Percentiles rank a stretch among this genome's conserved stretches.
phyloP scores from a whole-genome alignment of 2,888 invertebrate genomes.

The Pilophorus perplexus region DNA sequence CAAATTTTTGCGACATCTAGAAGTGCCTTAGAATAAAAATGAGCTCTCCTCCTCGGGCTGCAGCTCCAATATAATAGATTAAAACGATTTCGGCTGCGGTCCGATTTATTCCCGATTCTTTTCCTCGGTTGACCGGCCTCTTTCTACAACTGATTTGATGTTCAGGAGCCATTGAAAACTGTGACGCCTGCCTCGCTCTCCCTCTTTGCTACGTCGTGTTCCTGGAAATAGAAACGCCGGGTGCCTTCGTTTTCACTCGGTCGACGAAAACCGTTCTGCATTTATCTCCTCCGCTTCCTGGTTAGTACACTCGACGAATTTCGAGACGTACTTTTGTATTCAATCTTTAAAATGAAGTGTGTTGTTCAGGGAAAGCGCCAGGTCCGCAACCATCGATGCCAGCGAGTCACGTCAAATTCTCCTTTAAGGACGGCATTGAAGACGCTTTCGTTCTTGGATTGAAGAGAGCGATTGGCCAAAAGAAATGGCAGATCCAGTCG shows the following conservation, averaged over 20 bases:
- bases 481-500: conserved; percentile 42
- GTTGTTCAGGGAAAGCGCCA: conserved; percentile 60
- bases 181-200: conserved; percentile 61
- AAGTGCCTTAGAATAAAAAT: too few relatives aligned
- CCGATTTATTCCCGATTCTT: too few relatives aligned
- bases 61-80: too few relatives aligned
- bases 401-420: conserved; percentile 74
- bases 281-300: conserved; percentile 52
- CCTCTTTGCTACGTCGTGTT: conserved; percentile 70
- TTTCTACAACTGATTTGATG: too few relatives aligned
- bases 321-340: neutral
- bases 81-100: too few relatives aligned
- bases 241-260: conserved; percentile 75
- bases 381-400: conserved; percentile 72
- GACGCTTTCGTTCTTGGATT: conserved; percentile 63
- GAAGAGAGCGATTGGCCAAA: conserved; percentile 60
- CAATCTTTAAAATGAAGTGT: neutral
- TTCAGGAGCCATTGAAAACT: conserved; percentile 52
- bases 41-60: too few relatives aligned
- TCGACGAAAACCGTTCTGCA: conserved; percentile 77
- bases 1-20: too few relatives aligned
- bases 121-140: too few relatives aligned
- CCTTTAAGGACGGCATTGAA: conserved; percentile 80
- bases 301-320: neutral
- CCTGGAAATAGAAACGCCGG: conserved; percentile 76